phyloP scores from a whole-genome alignment of 2,113 vertebrate genomes.

The Neodontobutis hainanensis region DNA sequence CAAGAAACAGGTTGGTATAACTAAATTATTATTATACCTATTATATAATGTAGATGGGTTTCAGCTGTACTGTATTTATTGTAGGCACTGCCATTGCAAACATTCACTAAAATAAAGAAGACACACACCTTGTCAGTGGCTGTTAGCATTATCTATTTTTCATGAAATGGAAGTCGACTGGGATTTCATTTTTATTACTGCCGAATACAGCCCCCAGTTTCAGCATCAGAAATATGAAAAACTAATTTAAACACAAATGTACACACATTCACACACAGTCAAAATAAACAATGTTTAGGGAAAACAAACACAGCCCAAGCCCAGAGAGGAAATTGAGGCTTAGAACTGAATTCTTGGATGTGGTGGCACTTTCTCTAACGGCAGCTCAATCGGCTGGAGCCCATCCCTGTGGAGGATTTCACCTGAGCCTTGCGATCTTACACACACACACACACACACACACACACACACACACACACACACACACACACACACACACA shows the following conservation, averaged over 20 bases:
- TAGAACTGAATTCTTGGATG: conserved; percentile 71
- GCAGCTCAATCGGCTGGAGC: conserved; percentile 68
- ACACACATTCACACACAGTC: conserved; percentile 20
- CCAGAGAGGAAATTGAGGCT: conserved; percentile 63
- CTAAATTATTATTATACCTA: background rate
- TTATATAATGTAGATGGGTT: background rate
- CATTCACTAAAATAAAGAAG: conserved; percentile 42
- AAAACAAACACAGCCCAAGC: conserved; percentile 71
- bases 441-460: conserved; percentile 10
- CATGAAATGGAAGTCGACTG: conserved; percentile 47
- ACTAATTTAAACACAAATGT: conserved; percentile 53
- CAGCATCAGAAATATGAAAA: conserved; percentile 55
- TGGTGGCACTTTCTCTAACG: conserved; percentile 58
- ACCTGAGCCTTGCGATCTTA: conserved; percentile 56
- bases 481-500: conserved; percentile 11
- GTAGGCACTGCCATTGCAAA: conserved; percentile 26
- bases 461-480: conserved; percentile 14
- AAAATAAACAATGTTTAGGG: conserved; percentile 71
- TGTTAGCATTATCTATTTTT: conserved; percentile 60
- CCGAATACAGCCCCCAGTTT: conserved; percentile 42
- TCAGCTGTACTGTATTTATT: conserved; percentile 13
- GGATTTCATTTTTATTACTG: conserved; percentile 71
- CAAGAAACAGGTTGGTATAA: background rate
- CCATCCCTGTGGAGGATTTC: conserved; percentile 66
- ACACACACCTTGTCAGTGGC: conserved; percentile 40